Evolutionary conservation across 1,140 invertebrate species (phyloP), one percentile per base, ranked within the genome.

Genomic region (Leptestheria dahalacensis): DNA sequence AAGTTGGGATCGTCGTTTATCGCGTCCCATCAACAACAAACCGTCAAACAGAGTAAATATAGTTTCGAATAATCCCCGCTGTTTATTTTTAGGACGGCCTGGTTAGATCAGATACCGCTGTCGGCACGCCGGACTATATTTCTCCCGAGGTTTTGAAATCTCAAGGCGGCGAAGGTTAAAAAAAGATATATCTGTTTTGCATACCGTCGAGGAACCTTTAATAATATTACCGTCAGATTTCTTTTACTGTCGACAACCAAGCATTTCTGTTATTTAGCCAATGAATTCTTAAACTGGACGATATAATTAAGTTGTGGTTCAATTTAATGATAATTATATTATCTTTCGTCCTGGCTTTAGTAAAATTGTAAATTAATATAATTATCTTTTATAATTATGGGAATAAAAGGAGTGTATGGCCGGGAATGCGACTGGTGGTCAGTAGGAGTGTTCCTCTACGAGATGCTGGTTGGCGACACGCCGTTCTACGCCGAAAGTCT

Each of bases 341-440:
- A n/a, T n/a, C n/a, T n/a, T n/a, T n/a, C n/a, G n/a, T n/a, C n/a
- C n/a, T n/a, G n/a, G n/a, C n/a, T n/a, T n/a, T n/a, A n/a, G n/a
- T n/a, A n/a, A n/a, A n/a, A n/a, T n/a, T n/a, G n/a, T n/a, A n/a
- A n/a, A n/a, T n/a, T n/a, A n/a, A n/a, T n/a, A n/a, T n/a, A n/a
- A n/a, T n/a, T n/a, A n/a, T n/a, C n/a, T n/a, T n/a, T n/a, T n/a
- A n/a, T n/a, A n/a, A n/a, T n/a, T n/a, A n/a, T n/a, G n/a, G n/a
- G n/a, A n/a, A n/a, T n/a, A n/a, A 18, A 15, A 55, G 53, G 53
- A 55, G 84, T 88, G 28, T 92, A 92, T 71, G 94, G 95, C 0
- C 75, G 89, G 41, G 95, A 99, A 73, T 97, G 96, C 74, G 97
- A 99, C 75, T 99, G 92, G 91, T 99, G 97, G 97, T 95, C 91